Conservation (phyloP, 2,797 vertebrate genomes). For the Tolypeutes matacus region DNA sequence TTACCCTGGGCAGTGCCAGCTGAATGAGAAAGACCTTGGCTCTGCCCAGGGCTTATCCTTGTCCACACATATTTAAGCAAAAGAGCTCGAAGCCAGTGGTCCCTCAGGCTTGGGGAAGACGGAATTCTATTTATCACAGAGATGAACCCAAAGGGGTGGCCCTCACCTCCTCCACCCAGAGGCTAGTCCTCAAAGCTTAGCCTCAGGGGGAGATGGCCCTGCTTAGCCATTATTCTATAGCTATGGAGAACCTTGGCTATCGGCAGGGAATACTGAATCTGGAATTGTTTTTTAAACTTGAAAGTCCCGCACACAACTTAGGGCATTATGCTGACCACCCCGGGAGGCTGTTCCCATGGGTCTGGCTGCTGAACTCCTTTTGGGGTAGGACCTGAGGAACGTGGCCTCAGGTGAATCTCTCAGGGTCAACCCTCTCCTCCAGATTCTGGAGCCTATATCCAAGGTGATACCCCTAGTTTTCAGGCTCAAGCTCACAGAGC, state of each 20-base stretch:
- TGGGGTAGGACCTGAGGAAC: background rate
- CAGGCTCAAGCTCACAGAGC: background rate
- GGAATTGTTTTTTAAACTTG: background rate
- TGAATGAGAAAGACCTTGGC: background rate
- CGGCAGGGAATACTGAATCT: background rate
- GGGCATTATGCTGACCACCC: background rate
- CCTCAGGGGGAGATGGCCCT: background rate
- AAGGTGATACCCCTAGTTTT: background rate
- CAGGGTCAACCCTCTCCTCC: rapidly evolving
- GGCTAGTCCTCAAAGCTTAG: background rate
- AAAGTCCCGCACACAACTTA: background rate
- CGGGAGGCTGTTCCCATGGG: background rate
- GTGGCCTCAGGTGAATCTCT: rapidly evolving
- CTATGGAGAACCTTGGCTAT: background rate
- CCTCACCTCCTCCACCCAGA: rapidly evolving
- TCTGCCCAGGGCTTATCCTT: rapidly evolving
- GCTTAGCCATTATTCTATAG: too few relatives aligned
- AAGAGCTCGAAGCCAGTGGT: background rate
- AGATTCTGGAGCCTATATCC: rapidly evolving
- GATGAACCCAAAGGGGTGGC: background rate
- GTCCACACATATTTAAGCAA: background rate
- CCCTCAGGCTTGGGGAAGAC: constrained; percentile 28
- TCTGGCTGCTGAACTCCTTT: background rate
- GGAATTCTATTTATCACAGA: background rate
- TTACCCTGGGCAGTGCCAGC: background rate